Conservation (phyloP, 2,888 invertebrate species). For the Pristionchus mayeri region DNA sequence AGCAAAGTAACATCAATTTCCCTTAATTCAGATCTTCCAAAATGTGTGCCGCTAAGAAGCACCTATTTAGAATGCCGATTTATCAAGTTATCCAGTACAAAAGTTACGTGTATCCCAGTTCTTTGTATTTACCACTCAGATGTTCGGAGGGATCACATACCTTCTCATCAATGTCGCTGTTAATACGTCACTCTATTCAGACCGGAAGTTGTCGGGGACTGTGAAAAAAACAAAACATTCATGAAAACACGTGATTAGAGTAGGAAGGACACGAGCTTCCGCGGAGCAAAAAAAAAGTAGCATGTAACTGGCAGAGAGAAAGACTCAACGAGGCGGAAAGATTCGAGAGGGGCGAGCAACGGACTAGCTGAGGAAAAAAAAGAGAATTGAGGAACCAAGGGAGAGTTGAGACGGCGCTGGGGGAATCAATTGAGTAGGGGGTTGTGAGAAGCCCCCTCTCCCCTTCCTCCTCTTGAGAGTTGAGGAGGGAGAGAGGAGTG, state of each 20-base stretch:
- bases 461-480: slow-evolving; percentile 9
- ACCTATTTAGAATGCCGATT: no score
- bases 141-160: no score
- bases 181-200: no score
- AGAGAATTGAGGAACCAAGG: no score
- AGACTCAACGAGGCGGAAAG: not conserved
- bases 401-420: not conserved
- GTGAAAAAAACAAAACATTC: not conserved
- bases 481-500: slow-evolving; percentile 10
- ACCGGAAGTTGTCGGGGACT: not conserved
- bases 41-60: no score
- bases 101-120: no score
- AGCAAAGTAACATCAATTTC: no score
- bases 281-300: not conserved
- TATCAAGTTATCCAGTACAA: no score
- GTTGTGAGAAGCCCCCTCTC: not conserved
- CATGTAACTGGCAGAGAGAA: not conserved
- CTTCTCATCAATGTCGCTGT: no score
- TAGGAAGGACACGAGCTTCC: not conserved
- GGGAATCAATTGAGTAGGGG: slow-evolving; percentile 4
- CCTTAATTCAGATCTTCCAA: no score
- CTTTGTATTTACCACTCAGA: no score
- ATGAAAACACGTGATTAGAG: not conserved
- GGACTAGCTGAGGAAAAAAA: not conserved
- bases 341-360: not conserved